These are phyloP conservation scores for Manacus vitellinus DNA, from an alignment of 2,113 vertebrate genomes.

Conservation along the genomic window DNA sequence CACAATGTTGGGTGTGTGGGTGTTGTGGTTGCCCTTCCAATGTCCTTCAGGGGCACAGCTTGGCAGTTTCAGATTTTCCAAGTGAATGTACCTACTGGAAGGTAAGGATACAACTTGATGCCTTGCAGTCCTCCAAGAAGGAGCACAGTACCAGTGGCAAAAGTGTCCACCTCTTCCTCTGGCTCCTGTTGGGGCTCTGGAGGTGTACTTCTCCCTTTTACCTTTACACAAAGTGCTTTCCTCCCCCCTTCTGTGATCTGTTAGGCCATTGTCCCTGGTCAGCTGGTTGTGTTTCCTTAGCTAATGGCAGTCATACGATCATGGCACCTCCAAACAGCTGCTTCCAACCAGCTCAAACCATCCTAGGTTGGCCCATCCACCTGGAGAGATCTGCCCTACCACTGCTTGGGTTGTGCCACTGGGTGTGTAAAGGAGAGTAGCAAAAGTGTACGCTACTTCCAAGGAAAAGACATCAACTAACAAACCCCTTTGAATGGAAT, in stretches of 20 bases:
- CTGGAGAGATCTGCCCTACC: neutral
- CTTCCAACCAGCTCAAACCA: neutral
- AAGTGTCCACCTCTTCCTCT: fast-evolving
- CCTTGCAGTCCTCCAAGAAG: fast-evolving
- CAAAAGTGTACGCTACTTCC: neutral
- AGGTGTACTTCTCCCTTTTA: neutral
- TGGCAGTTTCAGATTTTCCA: neutral
- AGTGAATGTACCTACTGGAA: neutral
- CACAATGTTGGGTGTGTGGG: neutral
- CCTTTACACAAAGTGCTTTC: neutral
- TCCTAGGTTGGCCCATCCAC: fast-evolving
- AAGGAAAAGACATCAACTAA: neutral
- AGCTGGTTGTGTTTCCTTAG: fast-evolving
- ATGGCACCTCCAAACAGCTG: neutral
- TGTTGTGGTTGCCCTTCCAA: neutral
- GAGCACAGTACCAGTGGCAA: neutral
- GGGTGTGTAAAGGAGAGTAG: fast-evolving
- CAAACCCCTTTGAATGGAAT: neutral
- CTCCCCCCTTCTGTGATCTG: fast-evolving
- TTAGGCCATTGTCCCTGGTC: neutral
- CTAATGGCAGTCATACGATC: neutral
- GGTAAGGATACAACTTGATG: neutral
- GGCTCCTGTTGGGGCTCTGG: fast-evolving
- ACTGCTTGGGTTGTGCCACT: fast-evolving
- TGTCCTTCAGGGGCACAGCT: neutral